Percentiles rank a stretch among this genome's conserved stretches.
These are phyloP conservation scores for Cygnus atratus DNA, from an alignment of 2,113 vertebrate genomes.

Conservation along the genomic window DNA sequence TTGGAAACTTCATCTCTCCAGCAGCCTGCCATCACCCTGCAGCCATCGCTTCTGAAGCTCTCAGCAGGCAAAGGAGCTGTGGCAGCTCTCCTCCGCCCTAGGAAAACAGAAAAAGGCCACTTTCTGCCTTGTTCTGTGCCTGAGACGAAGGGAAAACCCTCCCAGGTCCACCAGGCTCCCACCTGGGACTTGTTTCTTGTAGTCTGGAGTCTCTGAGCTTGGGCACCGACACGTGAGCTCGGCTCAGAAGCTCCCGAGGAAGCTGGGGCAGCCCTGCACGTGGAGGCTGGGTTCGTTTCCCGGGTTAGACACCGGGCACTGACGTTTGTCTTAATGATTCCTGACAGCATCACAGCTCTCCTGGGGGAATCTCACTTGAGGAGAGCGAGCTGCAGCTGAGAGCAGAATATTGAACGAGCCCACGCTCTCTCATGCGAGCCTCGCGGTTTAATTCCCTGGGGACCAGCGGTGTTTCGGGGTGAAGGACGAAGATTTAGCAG, in stretches of 20 bases:
- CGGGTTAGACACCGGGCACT: neutral
- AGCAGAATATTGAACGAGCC: neutral
- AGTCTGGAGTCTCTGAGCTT: neutral
- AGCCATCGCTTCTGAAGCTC: neutral
- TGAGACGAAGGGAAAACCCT: neutral
- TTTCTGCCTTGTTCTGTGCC: neutral
- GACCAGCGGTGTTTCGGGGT: fast-evolving
- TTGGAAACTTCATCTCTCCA: fast-evolving
- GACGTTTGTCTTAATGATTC: neutral
- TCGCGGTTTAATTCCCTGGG: neutral
- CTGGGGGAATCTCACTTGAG: neutral
- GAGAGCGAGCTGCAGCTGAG: neutral
- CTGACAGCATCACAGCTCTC: neutral
- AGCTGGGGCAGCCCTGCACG: neutral
- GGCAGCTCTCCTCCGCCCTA: no score
- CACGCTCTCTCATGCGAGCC: fast-evolving
- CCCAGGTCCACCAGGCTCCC: neutral
- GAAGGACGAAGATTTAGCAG: neutral
- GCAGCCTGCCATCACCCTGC: neutral
- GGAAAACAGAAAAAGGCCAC: neutral
- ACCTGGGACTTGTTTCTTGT: fast-evolving
- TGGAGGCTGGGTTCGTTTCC: neutral
- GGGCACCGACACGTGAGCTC: neutral
- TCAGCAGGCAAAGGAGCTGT: fast-evolving
- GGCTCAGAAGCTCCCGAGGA: fast-evolving